A percentile compares a stretch with the other conserved stretches of the same genome.
Conservation (phyloP, 2,113 vertebrate genomes). For the Crotalus helleri region DNA sequence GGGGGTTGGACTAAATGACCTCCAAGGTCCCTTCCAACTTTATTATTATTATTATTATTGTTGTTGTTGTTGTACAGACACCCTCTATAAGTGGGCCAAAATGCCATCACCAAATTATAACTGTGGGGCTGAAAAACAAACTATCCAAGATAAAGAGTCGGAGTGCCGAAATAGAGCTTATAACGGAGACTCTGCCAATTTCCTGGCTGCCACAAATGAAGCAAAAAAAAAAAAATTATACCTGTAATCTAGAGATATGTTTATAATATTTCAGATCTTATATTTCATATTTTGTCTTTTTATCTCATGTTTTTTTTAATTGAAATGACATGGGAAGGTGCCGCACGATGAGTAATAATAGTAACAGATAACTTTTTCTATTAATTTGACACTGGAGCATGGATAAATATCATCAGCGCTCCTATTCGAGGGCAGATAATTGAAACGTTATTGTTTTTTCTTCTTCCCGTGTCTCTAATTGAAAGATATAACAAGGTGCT, state of each 20-base stretch:
- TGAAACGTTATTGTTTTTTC: background rate
- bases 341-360: background rate
- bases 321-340: background rate
- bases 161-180: background rate
- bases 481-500: conserved; percentile 2
- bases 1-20: no score
- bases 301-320: no score
- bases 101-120: background rate
- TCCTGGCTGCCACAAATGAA: background rate
- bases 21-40: no score
- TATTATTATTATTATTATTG: no score
- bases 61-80: background rate
- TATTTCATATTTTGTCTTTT: background rate
- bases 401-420: background rate
- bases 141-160: background rate
- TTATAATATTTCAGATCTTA: background rate
- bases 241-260: background rate
- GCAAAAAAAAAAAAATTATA: background rate
- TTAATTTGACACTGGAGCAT: background rate
- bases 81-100: background rate
- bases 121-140: background rate
- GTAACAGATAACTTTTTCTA: background rate
- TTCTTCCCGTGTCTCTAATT: background rate
- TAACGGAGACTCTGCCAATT: background rate
- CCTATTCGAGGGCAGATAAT: background rate